These are phyloP conservation scores for Caenorhabditis plicata DNA, from an alignment of 2,888 invertebrate genomes.

Conservation along the genomic window DNA sequence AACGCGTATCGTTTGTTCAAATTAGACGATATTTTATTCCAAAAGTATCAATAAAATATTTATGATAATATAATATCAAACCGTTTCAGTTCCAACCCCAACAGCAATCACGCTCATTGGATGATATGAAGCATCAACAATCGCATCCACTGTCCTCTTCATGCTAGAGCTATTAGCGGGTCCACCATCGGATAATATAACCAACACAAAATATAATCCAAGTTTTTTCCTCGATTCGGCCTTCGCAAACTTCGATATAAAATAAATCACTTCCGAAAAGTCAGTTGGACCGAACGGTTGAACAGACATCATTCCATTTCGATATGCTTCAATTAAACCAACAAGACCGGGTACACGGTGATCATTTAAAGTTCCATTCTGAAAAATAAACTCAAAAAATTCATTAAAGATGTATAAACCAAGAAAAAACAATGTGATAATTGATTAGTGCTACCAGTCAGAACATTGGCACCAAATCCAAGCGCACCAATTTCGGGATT, in stretches of 20 bases:
- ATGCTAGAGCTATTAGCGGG: slow-evolving; percentile 35
- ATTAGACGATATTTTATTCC: no score
- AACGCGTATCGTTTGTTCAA: no score
- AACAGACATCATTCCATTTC: slow-evolving; percentile 69
- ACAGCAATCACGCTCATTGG: slow-evolving; percentile 55
- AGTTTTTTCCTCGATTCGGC: slow-evolving; percentile 41
- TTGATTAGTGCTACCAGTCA: slow-evolving; percentile 4
- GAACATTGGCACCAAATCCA: slow-evolving; percentile 70
- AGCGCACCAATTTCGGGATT: slow-evolving; percentile 63
- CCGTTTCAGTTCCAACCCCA: slow-evolving; percentile 44
- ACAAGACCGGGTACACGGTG: slow-evolving; percentile 69
- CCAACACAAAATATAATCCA: slow-evolving; percentile 51
- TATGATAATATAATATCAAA: no score
- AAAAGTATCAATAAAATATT: background rate
- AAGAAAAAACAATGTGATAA: slow-evolving; percentile 29
- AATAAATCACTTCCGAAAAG: slow-evolving; percentile 72
- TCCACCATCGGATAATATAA: slow-evolving; percentile 60
- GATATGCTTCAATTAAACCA: slow-evolving; percentile 70
- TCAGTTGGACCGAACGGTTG: slow-evolving; percentile 72
- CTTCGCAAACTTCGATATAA: slow-evolving; percentile 67
- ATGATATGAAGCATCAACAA: slow-evolving; percentile 51
- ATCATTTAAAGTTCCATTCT: slow-evolving; percentile 70
- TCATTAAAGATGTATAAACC: background rate
- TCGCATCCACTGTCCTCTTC: slow-evolving; percentile 46
- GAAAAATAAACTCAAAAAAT: slow-evolving; percentile 27